These are phyloP conservation scores for Melinopterus prodromus DNA, from an alignment of 2,888 invertebrate genomes.

Conservation along the genomic window DNA sequence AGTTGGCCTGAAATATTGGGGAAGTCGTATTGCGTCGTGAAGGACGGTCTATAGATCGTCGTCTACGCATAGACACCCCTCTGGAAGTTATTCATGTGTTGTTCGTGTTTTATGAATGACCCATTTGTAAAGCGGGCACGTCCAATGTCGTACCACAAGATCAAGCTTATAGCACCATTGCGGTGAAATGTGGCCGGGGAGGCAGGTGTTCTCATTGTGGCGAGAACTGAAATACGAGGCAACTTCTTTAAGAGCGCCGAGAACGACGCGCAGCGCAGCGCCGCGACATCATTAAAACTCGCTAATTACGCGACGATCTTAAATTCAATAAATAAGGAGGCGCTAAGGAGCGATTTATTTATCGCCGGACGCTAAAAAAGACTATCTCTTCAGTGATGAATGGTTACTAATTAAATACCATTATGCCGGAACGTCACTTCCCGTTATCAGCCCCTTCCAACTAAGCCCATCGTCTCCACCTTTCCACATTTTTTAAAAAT, in stretches of 20 bases:
- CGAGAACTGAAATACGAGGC: slow-evolving; percentile 39
- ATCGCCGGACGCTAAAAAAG: slow-evolving; percentile 34
- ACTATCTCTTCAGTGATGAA: slow-evolving; percentile 42
- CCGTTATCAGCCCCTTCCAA: background rate
- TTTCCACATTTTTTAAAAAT: background rate
- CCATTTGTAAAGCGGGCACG: slow-evolving; percentile 48
- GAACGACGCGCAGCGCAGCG: slow-evolving; percentile 26
- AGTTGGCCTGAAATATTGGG: background rate
- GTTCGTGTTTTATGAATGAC: slow-evolving; percentile 61
- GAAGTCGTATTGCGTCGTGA: background rate
- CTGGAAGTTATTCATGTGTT: slow-evolving; percentile 55
- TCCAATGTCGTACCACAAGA: slow-evolving; percentile 55
- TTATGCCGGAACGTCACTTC: slow-evolving; percentile 31
- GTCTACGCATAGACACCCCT: slow-evolving; percentile 40
- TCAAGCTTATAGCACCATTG: slow-evolving; percentile 57
- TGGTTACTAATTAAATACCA: slow-evolving; percentile 45
- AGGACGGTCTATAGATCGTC: slow-evolving; percentile 35
- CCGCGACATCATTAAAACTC: slow-evolving; percentile 51
- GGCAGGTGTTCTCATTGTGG: slow-evolving; percentile 49
- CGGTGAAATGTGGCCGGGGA: slow-evolving; percentile 55
- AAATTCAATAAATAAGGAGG: slow-evolving; percentile 46
- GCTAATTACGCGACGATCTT: slow-evolving; percentile 51
- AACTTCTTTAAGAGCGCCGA: slow-evolving; percentile 38
- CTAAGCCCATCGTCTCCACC: background rate
- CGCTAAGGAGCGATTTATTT: slow-evolving; percentile 40